Conservation (phyloP, 2,797 vertebrate species). For the Bryconaethiops microstoma region DNA sequence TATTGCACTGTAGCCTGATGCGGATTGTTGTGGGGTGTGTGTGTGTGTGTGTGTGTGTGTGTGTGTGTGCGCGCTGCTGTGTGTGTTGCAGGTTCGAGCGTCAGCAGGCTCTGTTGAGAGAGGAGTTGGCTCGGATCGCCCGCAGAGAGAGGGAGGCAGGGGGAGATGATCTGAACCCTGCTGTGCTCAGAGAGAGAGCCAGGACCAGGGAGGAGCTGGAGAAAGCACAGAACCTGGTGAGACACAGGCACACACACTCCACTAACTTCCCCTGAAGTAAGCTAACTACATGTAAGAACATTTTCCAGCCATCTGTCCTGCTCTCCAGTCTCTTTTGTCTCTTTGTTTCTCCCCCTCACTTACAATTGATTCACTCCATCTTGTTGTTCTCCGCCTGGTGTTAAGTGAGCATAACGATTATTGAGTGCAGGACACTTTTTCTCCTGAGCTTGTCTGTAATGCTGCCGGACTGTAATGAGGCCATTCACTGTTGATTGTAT, state of each 20-base stretch:
- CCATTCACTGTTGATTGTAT: conserved; percentile 52
- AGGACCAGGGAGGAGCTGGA: conserved; percentile 69
- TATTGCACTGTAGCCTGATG: not conserved
- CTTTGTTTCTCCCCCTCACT: conserved; percentile 13
- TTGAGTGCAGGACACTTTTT: conserved; percentile 48
- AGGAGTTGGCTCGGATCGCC: conserved; percentile 80
- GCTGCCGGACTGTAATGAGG: conserved; percentile 59
- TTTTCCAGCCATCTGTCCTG: conserved; percentile 43
- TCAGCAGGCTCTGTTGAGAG: conserved; percentile 84
- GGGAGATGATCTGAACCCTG: conserved; percentile 56
- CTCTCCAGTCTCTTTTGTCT: conserved; percentile 21
- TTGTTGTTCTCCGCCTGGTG: conserved; percentile 35
- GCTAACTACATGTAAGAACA: conserved; percentile 22
- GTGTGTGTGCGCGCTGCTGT: conserved; percentile 15
- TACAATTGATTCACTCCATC: conserved; percentile 44
- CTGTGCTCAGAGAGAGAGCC: conserved; percentile 61
- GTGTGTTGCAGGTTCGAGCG: conserved; percentile 79
- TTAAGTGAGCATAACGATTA: conserved; percentile 58
- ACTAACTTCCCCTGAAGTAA: conserved; percentile 14
- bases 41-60: conserved; percentile 17
- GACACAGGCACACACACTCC: conserved; percentile 57
- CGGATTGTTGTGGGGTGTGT: not conserved
- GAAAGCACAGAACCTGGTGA: conserved; percentile 81
- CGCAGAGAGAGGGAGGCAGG: conserved; percentile 80
- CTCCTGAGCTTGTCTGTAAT: conserved; percentile 54